Base-by-base conservation (phyloP, 2,113 vertebrate species). In the Aix galericulata region DNA sequence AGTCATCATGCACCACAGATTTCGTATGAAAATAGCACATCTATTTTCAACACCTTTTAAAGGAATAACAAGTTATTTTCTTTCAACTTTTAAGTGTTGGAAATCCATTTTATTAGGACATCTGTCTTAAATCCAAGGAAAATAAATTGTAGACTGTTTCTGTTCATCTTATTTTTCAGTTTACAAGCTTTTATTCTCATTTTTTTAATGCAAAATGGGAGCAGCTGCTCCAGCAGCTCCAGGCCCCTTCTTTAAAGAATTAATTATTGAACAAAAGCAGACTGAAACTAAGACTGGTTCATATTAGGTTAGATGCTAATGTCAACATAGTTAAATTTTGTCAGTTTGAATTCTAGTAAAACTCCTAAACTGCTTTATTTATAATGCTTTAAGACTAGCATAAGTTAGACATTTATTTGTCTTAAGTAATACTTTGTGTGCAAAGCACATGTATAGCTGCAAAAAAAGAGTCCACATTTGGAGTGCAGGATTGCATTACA, bases 91-190 rank as follows among this genome's bases (percentile, higher is more conserved):
- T 64, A n/a, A 8, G 4, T 83, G 13, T 84, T 36, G 27, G 38
- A 25, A 32, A 62, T 88, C 32, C 0, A 17, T 79, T 82, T 60
- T 81, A 20, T 78, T 16, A 23, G 34, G 56, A 52, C 5, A 26
- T 25, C 7, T 66, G 0, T 52, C 4, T 55, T 46, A 3, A 2
- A 38, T 36, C 5, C 15, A 31, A 18, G 8, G 40, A 60, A 4
- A 15, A 53, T 67, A 75, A 84, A 13, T 16, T 55, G 29, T 62
- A 72, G 18, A 26, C 31, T 42, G 2, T 13, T 62, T 68, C 13
- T 27, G 14, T 38, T 91, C 46, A 27, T 38, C 34, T 14, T 34
- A 32, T 17, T 23, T 77, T 76, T 53, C 81, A 0, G 3, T 40
- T 76, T 15, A 9, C 21, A 66, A 53, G 63, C 12, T 82, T 89